These are phyloP conservation scores for Marmota monax DNA, from an alignment of 2,113 vertebrate genomes.

Conservation along the genomic window DNA sequence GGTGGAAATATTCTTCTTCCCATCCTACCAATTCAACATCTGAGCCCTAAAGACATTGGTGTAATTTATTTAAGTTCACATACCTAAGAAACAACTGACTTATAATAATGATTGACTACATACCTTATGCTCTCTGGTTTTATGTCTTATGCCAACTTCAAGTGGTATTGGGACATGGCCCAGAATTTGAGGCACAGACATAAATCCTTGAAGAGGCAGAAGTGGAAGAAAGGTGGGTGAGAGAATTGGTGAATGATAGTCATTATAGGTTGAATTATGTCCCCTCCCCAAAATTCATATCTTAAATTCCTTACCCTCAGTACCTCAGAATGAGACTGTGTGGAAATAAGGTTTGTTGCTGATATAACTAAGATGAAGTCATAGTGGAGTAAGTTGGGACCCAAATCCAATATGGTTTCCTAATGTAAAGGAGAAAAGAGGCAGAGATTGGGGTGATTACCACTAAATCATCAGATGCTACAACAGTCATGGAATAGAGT, in stretches of 20 bases:
- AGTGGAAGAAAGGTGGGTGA: not conserved
- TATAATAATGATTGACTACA: not conserved
- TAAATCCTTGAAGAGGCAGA: not conserved
- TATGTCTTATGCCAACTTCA: constrained; percentile 7
- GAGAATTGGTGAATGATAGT: not conserved
- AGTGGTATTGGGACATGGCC: not conserved
- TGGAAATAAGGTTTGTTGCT: not conserved
- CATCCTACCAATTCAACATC: not conserved
- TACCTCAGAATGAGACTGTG: not conserved
- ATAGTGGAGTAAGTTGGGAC: not conserved
- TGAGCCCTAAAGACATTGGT: not conserved
- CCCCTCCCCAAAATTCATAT: not conserved
- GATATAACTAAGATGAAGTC: not conserved
- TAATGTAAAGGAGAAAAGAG: not conserved
- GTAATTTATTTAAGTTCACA: not conserved
- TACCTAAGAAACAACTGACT: not conserved
- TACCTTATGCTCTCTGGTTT: not conserved
- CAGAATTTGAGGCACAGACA: constrained; percentile 21
- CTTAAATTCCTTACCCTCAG: not conserved
- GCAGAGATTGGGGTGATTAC: not conserved
- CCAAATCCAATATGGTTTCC: not conserved
- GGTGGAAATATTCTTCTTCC: not conserved
- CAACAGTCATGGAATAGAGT: not conserved
- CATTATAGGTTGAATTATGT: not conserved
- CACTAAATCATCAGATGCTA: not conserved